Base-by-base conservation (phyloP, 2,797 vertebrate genomes). In the Clarias fuscus region DNA sequence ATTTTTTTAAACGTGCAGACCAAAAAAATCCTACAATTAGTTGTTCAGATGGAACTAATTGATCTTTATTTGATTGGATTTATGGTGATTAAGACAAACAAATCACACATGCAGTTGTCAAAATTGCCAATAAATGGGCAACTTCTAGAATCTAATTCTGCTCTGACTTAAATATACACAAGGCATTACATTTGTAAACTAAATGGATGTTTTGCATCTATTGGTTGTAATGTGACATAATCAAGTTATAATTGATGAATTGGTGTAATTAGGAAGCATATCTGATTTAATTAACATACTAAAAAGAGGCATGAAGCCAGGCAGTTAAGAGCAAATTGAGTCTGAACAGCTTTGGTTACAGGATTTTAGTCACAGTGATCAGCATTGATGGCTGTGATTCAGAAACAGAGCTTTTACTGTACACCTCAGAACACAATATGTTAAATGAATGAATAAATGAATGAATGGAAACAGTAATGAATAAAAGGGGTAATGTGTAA, bases 1-100 rank as follows among this genome's bases (percentile, higher is more conserved):
- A 86, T 85, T 48, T 64, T 33, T 91, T 90, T 90, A 92, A 92
- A 94, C 94, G 92, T 92, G 90, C 90, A 92, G 92, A 93, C 91
- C 92, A 82, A 82, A 82, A 91, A 94, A 95, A 94, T 96, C 95
- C 94, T 95, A 27, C 88, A 72, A 93, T 93, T 95, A 94, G 94
- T 94, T 96, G 95, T 95, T 96, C 93, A 95, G 95, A 95, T 96
- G 92, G 96, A 96, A 96, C 96, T 93, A 96, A 97, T 96, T 95
- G 92, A 94, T 92, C 93, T 95, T 92, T 96, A 96, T 97, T 96
- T 97, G 96, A 96, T 94, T 94, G 94, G 94, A 95, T 96, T 96
- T 94, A 93, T 91, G 90, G 93, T 95, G 95, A 98, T 97, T 96
- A 96, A 96, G 94, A 89, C 92, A 96, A 94, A 96, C 92, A 94